Percentiles rank a stretch among this genome's conserved stretches.
phyloP scores from a whole-genome alignment of 2,888 invertebrate genomes.

The Plusia festucae region DNA sequence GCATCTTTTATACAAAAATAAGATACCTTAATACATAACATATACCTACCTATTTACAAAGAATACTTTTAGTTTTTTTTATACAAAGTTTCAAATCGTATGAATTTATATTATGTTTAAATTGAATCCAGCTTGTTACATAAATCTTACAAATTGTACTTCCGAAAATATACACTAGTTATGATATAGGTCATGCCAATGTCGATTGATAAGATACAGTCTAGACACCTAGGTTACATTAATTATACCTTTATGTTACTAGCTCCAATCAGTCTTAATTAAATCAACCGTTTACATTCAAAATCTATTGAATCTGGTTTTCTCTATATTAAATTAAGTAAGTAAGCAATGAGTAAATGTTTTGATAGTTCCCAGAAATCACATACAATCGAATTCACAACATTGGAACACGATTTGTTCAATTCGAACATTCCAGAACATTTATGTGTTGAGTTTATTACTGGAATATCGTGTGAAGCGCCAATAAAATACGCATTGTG shows the following conservation, averaged over 20 bases:
- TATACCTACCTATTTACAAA: too few species aligned
- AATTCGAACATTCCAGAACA: constrained; percentile 25
- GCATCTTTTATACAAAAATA: too few species aligned
- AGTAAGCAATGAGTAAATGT: neutral
- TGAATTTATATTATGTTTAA: too few species aligned
- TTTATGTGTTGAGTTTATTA: constrained; percentile 42
- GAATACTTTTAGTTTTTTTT: too few species aligned
- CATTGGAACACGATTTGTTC: neutral
- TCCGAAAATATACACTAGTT: too few species aligned
- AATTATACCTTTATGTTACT: neutral
- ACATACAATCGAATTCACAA: neutral
- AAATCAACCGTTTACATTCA: neutral
- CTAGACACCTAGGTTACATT: neutral
- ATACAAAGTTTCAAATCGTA: too few species aligned
- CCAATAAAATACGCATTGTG: constrained; percentile 66
- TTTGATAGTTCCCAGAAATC: constrained; percentile 4
- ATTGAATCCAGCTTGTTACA: too few species aligned
- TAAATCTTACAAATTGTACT: too few species aligned
- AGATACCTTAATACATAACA: too few species aligned
- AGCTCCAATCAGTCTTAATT: neutral
- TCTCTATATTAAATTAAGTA: neutral
- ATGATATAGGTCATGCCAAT: too few species aligned
- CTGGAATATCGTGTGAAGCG: constrained; percentile 48
- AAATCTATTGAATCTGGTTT: neutral
- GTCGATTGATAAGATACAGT: neutral